Evolutionary conservation across 1,140 invertebrate genomes (phyloP).

Genomic region (Amyelois transitella): DNA sequence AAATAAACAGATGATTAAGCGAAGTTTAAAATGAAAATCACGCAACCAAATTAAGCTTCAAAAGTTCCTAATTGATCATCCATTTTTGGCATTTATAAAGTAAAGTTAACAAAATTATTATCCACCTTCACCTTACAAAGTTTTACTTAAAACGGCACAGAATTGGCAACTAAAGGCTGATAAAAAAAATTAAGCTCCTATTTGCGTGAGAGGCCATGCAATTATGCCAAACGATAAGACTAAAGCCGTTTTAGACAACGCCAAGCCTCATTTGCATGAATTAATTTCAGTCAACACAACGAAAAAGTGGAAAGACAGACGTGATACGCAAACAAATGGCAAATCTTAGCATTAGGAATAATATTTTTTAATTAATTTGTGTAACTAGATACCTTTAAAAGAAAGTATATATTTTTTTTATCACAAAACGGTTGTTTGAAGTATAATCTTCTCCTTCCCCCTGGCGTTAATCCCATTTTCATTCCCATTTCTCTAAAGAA

Average conservation of each 20-base stretch:
- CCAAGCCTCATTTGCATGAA: conserved; percentile 36
- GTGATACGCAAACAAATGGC: conserved; percentile 34
- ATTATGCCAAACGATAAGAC: conserved; percentile 38
- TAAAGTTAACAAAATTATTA: no score
- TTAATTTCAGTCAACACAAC: conserved; percentile 39
- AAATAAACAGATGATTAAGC: no score
- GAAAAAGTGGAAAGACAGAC: conserved; percentile 31
- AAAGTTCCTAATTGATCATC: no score
- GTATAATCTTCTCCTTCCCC: no score
- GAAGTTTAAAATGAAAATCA: no score
- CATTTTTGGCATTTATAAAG: no score
- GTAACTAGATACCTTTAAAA: no score
- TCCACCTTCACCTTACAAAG: not conserved
- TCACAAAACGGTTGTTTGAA: no score
- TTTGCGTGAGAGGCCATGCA: conserved; percentile 24
- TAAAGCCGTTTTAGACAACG: conserved; percentile 35
- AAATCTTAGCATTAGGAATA: conserved; percentile 9
- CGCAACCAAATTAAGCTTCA: no score
- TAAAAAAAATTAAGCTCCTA: conserved; percentile 31
- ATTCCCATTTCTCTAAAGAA: no score
- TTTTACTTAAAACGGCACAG: not conserved
- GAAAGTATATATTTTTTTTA: no score
- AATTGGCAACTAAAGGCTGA: conserved; percentile 6
- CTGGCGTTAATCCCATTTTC: no score
- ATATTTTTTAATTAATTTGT: not conserved